These are phyloP conservation scores for Forbesichthys papilliferus DNA, from an alignment of 2,113 vertebrate genomes.

Conservation along the genomic window DNA sequence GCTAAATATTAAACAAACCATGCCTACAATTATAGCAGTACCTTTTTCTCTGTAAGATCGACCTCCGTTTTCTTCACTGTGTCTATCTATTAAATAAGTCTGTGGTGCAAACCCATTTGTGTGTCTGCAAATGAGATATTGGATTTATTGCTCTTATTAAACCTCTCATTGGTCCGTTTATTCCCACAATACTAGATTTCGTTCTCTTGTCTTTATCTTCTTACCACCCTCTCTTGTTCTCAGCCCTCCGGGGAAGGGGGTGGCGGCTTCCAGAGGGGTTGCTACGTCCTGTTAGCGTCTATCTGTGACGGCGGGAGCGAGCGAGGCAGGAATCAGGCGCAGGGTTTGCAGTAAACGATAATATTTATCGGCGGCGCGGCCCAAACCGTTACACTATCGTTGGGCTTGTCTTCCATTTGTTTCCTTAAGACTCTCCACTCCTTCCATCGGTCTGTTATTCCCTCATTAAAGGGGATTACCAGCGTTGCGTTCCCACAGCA, in stretches of 20 bases:
- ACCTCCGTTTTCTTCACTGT: no score
- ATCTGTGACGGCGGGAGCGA: no score
- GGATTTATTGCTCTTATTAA: no score
- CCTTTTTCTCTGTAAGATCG: no score
- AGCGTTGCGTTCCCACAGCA: slow-evolving; percentile 22
- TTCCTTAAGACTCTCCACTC: slow-evolving; percentile 29
- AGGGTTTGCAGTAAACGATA: no score
- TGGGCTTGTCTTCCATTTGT: slow-evolving; percentile 49
- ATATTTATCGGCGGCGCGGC: no score
- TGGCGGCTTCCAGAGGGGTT: slow-evolving; percentile 4
- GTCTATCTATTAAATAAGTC: no score
- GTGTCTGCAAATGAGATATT: no score
- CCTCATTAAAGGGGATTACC: slow-evolving; percentile 46
- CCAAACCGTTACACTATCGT: slow-evolving; percentile 7
- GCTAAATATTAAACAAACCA: no score
- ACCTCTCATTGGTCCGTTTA: neutral
- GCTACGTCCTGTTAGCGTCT: slow-evolving; percentile 40
- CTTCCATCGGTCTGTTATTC: slow-evolving; percentile 51
- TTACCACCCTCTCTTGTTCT: neutral
- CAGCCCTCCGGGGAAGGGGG: neutral
- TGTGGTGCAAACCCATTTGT: no score
- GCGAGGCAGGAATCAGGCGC: no score
- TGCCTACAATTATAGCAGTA: no score
- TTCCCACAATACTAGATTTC: neutral
- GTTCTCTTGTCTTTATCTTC: neutral